Percentiles rank a stretch among this genome's conserved stretches.
phyloP scores from a whole-genome alignment of 2,797 vertebrate genomes.

The Garrulus glandarius region DNA sequence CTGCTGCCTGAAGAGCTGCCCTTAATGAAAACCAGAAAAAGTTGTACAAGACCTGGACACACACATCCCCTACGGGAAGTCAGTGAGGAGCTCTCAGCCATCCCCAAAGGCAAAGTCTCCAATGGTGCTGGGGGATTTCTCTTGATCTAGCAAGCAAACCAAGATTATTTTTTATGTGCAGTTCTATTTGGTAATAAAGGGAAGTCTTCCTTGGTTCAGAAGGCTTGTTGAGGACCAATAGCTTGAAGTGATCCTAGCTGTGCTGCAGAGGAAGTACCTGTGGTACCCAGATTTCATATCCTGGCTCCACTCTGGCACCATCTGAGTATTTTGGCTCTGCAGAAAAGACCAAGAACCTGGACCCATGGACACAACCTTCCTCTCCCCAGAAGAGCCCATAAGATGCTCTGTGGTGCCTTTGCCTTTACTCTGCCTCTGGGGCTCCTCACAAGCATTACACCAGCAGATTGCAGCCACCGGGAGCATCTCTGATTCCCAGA shows the following conservation, averaged over 20 bases:
- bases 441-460: neutral
- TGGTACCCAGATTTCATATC: neutral
- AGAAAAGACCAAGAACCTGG: neutral
- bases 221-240: neutral
- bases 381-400: neutral
- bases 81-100: neutral
- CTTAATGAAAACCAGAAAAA: neutral
- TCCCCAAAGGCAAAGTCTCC: neutral
- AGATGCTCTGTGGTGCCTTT: neutral
- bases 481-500: neutral
- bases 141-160: neutral
- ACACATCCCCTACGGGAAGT: neutral
- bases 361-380: neutral
- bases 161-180: neutral
- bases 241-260: neutral
- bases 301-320: neutral
- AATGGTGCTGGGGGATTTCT: fast-evolving
- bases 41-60: neutral
- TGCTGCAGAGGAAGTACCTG: neutral
- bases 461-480: fast-evolving
- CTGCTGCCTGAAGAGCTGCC: neutral
- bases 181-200: neutral
- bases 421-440: neutral
- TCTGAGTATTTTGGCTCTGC: neutral
- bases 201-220: neutral